Evolutionary conservation across 2,888 invertebrate genomes (phyloP).

Genomic region (Auanema sp.): DNA sequence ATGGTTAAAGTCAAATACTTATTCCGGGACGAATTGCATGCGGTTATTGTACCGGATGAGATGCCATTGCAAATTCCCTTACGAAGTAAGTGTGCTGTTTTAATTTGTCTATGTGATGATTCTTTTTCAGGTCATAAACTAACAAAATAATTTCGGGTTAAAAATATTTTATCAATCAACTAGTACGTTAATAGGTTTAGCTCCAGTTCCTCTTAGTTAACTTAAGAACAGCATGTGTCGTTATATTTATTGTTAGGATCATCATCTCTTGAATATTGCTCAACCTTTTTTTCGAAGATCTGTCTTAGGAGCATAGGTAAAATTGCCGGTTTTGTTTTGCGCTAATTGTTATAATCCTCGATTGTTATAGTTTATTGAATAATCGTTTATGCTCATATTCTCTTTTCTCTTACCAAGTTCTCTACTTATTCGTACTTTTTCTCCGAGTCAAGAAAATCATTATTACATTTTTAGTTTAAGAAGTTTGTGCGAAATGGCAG

Average conservation of each 20-base stretch:
- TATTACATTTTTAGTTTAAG: no score
- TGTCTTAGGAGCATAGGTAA: not conserved
- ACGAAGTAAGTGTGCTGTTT: conserved; percentile 69
- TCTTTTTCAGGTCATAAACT: conserved; percentile 7
- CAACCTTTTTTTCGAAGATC: not conserved
- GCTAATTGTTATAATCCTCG: not conserved
- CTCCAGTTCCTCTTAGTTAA: no score
- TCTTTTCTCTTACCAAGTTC: no score
- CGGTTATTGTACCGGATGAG: conserved; percentile 78
- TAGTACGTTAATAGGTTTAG: no score
- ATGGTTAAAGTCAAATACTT: conserved; percentile 82
- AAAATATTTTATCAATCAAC: no score
- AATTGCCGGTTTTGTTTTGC: not conserved
- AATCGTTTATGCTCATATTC: no score
- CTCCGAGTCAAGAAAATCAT: no score
- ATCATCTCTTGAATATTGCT: conserved; percentile 1
- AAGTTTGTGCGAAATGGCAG: no score
- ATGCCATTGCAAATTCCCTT: conserved; percentile 81
- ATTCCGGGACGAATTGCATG: conserved; percentile 79
- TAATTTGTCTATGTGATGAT: conserved; percentile 5
- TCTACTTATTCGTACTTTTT: no score
- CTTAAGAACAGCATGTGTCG: no score
- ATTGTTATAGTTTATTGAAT: no score
- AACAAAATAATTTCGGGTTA: not conserved
- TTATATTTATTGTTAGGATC: no score